Conservation (phyloP, 2,113 vertebrate species). For the Oreochromis spilurus region DNA sequence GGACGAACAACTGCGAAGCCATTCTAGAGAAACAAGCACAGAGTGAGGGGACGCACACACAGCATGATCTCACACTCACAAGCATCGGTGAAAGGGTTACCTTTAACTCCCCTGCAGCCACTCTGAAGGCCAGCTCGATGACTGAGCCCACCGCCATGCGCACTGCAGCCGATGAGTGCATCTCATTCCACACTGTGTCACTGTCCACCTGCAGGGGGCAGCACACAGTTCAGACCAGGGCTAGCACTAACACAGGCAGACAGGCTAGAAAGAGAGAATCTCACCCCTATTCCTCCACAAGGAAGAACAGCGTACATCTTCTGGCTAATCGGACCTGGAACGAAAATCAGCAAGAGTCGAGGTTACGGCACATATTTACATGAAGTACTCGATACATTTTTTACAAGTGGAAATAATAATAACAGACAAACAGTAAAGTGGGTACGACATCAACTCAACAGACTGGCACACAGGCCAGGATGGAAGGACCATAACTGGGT, state of each 20-base stretch:
- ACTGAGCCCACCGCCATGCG: conserved; percentile 67
- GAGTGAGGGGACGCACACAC: background rate
- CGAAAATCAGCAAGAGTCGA: background rate
- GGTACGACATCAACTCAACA: background rate
- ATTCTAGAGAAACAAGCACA: conserved; percentile 24
- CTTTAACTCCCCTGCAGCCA: conserved; percentile 65
- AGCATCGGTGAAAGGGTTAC: background rate
- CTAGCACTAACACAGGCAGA: background rate
- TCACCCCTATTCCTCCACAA: conserved; percentile 66
- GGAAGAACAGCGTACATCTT: conserved; percentile 70
- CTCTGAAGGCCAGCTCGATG: conserved; percentile 64
- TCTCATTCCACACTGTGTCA: conserved; percentile 68
- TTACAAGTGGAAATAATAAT: background rate
- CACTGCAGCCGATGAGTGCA: conserved; percentile 65
- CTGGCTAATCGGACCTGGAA: conserved; percentile 66
- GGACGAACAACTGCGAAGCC: conserved; percentile 66
- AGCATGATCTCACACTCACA: background rate
- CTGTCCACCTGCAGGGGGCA: conserved; percentile 61
- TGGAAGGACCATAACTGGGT: background rate
- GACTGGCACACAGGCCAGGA: background rate
- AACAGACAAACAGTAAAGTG: background rate
- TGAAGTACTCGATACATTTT: background rate
- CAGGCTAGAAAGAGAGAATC: background rate
- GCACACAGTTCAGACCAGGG: background rate
- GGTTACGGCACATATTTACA: background rate